These are phyloP conservation scores for Heliconius hortense DNA, from an alignment of 2,888 invertebrate genomes.

Conservation along the genomic window DNA sequence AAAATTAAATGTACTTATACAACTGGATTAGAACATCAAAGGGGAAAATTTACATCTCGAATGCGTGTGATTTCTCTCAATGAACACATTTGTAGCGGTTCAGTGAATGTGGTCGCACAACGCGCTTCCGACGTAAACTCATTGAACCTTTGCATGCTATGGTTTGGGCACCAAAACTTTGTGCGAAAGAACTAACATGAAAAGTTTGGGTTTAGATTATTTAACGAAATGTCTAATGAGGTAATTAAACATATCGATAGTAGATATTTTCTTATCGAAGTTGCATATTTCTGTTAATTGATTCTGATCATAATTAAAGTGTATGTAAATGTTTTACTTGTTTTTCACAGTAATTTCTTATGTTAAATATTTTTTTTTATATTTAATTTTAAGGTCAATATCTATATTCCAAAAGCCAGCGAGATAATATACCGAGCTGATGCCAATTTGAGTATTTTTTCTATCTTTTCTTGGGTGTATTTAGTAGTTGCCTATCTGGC, in stretches of 20 bases:
- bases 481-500: no score
- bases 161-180: constrained; percentile 17
- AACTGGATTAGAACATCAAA: constrained; percentile 39
- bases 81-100: constrained; percentile 46
- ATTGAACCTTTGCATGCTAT: constrained; percentile 26
- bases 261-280: neutral
- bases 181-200: neutral
- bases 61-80: constrained; percentile 44
- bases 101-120: constrained; percentile 44
- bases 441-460: no score
- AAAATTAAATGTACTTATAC: constrained; percentile 17
- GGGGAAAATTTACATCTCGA: constrained; percentile 37
- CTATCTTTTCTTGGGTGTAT: no score
- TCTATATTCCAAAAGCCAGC: no score
- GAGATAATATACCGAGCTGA: no score
- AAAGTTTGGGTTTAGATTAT: neutral
- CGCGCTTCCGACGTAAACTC: constrained; percentile 35
- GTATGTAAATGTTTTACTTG: no score
- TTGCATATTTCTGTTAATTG: neutral
- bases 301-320: no score
- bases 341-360: no score
- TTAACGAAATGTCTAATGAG: neutral
- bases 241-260: neutral
- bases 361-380: no score
- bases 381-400: no score